Evolutionary conservation across 2,113 vertebrate species (phyloP).

Genomic region (Chauna torquata): DNA sequence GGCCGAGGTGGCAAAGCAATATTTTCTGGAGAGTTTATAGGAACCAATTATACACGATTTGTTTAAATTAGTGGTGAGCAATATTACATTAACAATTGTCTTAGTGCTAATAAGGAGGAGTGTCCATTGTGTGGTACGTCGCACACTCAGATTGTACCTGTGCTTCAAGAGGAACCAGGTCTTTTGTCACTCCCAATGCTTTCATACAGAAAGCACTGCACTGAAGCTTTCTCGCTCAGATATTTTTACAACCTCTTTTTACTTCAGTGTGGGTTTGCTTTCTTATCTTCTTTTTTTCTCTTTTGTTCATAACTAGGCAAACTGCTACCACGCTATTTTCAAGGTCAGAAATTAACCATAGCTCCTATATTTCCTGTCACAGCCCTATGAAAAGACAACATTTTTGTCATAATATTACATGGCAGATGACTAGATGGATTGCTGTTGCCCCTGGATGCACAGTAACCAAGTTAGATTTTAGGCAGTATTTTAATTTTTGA

Average conservation of each 20-base stretch:
- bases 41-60: neutral
- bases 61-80: conserved; percentile 20
- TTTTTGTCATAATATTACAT: neutral
- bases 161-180: neutral
- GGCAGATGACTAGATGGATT: neutral
- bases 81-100: neutral
- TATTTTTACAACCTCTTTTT: neutral
- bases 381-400: neutral
- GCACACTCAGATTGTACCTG: neutral
- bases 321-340: neutral
- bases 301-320: neutral
- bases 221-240: neutral
- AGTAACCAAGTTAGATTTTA: neutral
- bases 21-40: neutral
- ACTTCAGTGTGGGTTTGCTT: neutral
- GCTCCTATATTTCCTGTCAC: neutral
- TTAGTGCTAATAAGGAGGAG: neutral
- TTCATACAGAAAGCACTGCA: neutral
- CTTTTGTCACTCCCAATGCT: neutral
- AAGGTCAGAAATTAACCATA: neutral
- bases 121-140: neutral
- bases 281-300: neutral
- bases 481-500: neutral
- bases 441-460: neutral
- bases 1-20: neutral